A percentile compares a stretch with the other conserved stretches of the same genome.
These are phyloP conservation scores for Sprattus sprattus DNA, from an alignment of 2,113 vertebrate genomes.

Conservation along the genomic window DNA sequence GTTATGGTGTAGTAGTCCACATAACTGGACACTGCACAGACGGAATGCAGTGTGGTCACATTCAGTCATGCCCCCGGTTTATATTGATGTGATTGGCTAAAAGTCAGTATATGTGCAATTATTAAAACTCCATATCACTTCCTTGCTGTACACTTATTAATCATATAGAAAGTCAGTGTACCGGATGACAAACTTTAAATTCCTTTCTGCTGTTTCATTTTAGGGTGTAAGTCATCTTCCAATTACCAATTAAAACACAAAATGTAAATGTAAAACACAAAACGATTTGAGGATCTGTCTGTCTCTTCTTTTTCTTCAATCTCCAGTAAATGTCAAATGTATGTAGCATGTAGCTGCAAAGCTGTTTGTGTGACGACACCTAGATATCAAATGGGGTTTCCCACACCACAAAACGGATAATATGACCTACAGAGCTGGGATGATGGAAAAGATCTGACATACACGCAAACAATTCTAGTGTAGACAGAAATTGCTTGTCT, in stretches of 20 bases:
- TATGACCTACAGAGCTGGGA: neutral
- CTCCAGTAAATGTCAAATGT: neutral
- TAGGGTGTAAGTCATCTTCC: neutral
- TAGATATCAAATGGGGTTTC: neutral
- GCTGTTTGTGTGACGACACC: neutral
- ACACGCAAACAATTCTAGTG: neutral
- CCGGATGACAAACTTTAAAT: neutral
- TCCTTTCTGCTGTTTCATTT: neutral
- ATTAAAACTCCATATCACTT: no score
- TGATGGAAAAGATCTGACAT: neutral
- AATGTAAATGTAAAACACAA: no score
- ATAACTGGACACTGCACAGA: no score
- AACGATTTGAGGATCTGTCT: neutral
- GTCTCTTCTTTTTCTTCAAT: neutral
- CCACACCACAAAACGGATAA: neutral
- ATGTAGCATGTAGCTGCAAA: neutral
- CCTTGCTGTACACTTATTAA: no score
- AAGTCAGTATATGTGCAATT: no score
- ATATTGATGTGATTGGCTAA: no score
- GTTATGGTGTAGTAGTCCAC: no score
- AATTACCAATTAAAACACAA: no score
- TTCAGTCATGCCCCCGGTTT: no score
- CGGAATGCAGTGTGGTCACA: no score
- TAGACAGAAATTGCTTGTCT: neutral
- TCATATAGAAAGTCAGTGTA: neutral